phyloP scores from a whole-genome alignment of 2,797 vertebrate genomes.

The Pseudochirops corinnae region DNA sequence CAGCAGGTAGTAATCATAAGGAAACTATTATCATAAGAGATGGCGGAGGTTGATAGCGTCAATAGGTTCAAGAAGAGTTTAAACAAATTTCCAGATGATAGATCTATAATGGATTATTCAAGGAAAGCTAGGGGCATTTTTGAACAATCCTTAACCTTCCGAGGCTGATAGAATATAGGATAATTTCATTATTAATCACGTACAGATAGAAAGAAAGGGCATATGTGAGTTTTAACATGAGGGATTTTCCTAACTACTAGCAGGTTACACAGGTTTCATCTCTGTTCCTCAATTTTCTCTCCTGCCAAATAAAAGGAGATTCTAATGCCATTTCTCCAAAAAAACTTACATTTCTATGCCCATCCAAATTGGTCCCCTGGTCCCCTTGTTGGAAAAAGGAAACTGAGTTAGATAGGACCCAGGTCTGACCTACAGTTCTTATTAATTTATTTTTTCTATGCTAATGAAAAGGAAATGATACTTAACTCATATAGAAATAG shows the following conservation, averaged over 20 bases:
- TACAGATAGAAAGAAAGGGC: background rate
- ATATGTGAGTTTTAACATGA: background rate
- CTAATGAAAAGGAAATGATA: background rate
- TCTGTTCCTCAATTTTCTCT: background rate
- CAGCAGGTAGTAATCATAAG: background rate
- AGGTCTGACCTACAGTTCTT: background rate
- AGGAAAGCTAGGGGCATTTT: background rate
- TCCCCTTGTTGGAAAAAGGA: background rate
- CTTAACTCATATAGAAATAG: background rate
- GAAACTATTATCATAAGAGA: slow-evolving; percentile 1
- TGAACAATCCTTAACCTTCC: background rate
- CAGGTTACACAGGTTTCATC: background rate
- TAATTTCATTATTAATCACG: background rate
- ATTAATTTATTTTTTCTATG: background rate
- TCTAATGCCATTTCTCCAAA: background rate
- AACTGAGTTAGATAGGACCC: background rate
- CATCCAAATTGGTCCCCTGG: background rate
- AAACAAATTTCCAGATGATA: background rate
- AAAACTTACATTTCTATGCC: background rate
- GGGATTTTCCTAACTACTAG: background rate
- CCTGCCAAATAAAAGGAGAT: background rate
- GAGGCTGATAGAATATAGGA: background rate
- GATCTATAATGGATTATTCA: background rate
- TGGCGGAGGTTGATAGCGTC: background rate
- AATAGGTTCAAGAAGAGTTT: background rate